Evolutionary conservation across 2,113 vertebrate species (phyloP).

Genomic region (Genyomyrus donnyi): DNA sequence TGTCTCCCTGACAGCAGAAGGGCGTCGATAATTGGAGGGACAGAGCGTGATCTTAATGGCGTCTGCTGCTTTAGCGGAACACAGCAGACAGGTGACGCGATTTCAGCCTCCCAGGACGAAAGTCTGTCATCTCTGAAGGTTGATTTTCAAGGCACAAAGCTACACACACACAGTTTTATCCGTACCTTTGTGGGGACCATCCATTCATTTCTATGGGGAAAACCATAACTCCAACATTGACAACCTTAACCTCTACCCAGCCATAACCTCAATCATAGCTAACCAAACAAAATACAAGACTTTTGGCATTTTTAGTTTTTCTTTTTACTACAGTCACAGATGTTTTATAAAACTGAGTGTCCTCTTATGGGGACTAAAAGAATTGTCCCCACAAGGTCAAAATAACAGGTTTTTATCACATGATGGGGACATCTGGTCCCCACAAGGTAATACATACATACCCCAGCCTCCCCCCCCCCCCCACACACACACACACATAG

Average conservation of each 20-base stretch:
- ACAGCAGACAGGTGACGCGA: neutral
- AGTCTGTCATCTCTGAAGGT: neutral
- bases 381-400: neutral
- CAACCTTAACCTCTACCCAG: neutral
- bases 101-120: neutral
- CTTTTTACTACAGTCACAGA: no score
- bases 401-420: neutral
- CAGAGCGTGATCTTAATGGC: neutral
- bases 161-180: neutral
- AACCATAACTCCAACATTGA: neutral
- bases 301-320: neutral
- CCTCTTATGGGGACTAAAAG: no score
- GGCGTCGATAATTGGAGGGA: neutral
- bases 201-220: neutral
- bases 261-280: neutral
- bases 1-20: neutral
- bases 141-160: neutral
- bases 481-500: no score
- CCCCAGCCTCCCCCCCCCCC: no score
- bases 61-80: neutral
- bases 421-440: neutral
- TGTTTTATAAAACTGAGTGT: no score
- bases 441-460: no score
- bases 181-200: neutral
- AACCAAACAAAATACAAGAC: neutral